A percentile compares a stretch with the other conserved stretches of the same genome.
Conservation (phyloP, 2,113 vertebrate genomes). For the Aspidoscelis tigris region DNA sequence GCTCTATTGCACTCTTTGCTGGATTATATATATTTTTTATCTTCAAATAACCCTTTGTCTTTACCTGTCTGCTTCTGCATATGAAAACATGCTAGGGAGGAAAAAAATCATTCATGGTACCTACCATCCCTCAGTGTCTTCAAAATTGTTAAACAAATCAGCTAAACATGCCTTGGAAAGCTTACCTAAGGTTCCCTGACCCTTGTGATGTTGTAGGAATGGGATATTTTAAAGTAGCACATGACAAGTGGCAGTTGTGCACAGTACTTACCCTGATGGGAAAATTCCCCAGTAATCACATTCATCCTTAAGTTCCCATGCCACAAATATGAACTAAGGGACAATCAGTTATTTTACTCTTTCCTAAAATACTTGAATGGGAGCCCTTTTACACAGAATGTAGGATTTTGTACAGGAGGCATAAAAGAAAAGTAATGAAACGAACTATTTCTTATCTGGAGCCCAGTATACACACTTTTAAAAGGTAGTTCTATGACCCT, state of each 20-base stretch:
- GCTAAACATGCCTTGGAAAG: conserved; percentile 8
- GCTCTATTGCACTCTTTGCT: conserved; percentile 59
- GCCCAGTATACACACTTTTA: conserved; percentile 39
- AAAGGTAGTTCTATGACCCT: conserved; percentile 17
- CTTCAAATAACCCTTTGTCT: conserved; percentile 72
- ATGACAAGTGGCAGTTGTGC: conserved; percentile 35
- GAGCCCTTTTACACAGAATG: conserved; percentile 69
- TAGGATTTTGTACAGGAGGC: conserved; percentile 60
- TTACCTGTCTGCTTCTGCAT: conserved; percentile 49
- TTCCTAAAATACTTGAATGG: conserved; percentile 84
- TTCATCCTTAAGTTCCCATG: background rate
- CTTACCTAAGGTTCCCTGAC: conserved; percentile 25
- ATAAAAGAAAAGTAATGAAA: conserved; percentile 56
- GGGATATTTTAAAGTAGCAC: conserved; percentile 2
- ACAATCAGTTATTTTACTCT: conserved; percentile 78
- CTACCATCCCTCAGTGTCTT: background rate
- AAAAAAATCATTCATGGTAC: conserved; percentile 51
- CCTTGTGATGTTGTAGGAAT: conserved; percentile 10
- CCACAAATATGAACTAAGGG: conserved; percentile 59
- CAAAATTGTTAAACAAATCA: background rate
- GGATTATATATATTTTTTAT: conserved; percentile 6
- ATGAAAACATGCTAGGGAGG: conserved; percentile 53
- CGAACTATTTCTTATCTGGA: conserved; percentile 28
- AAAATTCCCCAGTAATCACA: conserved; percentile 28
- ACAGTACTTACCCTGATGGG: background rate